phyloP scores from a whole-genome alignment of 2,797 vertebrate species.

The Heteromormyrus szaboi region DNA sequence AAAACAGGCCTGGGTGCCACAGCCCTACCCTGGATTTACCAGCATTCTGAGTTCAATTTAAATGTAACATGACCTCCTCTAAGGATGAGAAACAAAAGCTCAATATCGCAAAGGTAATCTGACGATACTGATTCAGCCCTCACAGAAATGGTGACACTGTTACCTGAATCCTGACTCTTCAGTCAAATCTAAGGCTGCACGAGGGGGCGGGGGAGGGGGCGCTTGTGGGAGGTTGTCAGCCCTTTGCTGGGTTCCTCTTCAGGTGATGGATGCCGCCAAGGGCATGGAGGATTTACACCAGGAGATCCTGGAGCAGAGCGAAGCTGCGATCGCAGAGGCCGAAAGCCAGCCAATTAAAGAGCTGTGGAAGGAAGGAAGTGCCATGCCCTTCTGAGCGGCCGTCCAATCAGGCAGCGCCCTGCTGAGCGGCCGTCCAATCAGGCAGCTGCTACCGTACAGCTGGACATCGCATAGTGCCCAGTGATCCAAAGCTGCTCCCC shows the following conservation, averaged over 20 bases:
- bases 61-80: background rate
- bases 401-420: background rate
- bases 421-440: background rate
- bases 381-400: background rate
- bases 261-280: conserved; percentile 74
- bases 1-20: background rate
- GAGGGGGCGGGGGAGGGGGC: background rate
- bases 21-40: background rate
- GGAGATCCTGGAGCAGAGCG: conserved; percentile 61
- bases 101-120: background rate
- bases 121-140: background rate
- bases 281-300: conserved; percentile 73
- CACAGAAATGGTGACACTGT: background rate
- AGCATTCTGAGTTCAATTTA: background rate
- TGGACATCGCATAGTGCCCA: background rate
- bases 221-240: background rate
- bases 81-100: background rate
- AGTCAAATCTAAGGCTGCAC: background rate
- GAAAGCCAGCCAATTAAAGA: conserved; percentile 60
- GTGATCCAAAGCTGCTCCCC: background rate
- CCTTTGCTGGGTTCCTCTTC: background rate
- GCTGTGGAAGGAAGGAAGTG: conserved; percentile 66
- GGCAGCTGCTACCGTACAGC: background rate
- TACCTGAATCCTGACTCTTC: background rate
- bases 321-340: conserved; percentile 52